Base-by-base conservation (phyloP, 2,113 vertebrate species). In the Phaetusa simplex region DNA sequence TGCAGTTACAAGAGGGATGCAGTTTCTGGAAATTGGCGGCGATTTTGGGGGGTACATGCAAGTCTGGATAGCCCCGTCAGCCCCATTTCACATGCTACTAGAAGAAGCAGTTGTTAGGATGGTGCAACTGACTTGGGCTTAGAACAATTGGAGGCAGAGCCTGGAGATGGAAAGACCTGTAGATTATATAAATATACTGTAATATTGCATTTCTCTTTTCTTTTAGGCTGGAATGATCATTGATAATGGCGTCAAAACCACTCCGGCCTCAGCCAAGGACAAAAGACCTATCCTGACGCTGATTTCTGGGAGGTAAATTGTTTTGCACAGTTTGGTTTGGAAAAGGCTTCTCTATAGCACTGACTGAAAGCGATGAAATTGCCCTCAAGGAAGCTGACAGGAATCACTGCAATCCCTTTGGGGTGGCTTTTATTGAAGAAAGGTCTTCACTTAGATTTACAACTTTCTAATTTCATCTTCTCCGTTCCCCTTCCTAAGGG, bases 221-320 rank as follows among this genome's bases (percentile, higher is more conserved):
- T 73, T 65, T 20, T 93, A 99, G 99, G 99, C 99, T 62, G 99
- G 99, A 88, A 99, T 99, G 99, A 99, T 99, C 72, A 99, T 99
- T 2, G 99, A 99, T 96, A 99, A 99, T 0, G 99, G 99, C 0
- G 99, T 99, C 13, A 99, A 99, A 97, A 99, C 99, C 3, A 99
- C 99, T 0, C 96, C 98, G 95, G 99, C 99, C 24, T 99, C 99
- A 1, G 98, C 98, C 96, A 99, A 99, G 97, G 99, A 99, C 98
- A 99, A 99, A 98, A 98, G 99, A 69, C 99, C 99, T 22, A 99
- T 99, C 87, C 98, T 99, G 36, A 99, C 99, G 1, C 96, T 99
- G 62, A 98, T 99, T 93, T 99, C 99, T 76, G 99, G 99, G 90
- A 99, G 99, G 99, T 99, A 96, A 98, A 93, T 42, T 61, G 64